Evolutionary conservation across 2,113 vertebrate genomes (phyloP).

Genomic region (Nothoprocta pentlandii): DNA sequence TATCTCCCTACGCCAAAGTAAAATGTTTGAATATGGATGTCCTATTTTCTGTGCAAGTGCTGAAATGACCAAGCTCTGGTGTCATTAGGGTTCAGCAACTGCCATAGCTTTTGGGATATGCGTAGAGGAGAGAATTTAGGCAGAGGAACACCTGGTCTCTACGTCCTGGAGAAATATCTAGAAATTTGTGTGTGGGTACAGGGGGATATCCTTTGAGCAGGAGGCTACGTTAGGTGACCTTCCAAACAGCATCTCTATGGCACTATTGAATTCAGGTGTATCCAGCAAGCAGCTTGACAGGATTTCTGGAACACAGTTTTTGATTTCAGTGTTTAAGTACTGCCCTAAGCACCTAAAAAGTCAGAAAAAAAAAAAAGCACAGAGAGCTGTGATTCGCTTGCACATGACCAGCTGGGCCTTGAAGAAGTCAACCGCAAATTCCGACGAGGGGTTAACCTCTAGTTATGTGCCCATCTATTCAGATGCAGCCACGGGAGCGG

Average conservation of each 20-base stretch:
- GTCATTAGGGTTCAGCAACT: background rate
- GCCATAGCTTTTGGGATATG: background rate
- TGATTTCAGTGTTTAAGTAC: background rate
- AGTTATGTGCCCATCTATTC: background rate
- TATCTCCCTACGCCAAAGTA: background rate
- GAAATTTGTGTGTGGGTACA: background rate
- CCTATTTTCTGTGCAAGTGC: background rate
- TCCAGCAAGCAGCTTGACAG: background rate
- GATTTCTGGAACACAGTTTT: background rate
- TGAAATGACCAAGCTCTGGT: background rate
- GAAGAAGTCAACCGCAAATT: background rate
- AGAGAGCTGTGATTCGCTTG: background rate
- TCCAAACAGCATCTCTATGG: background rate
- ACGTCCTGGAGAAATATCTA: background rate
- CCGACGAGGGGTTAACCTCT: background rate
- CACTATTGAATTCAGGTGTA: background rate
- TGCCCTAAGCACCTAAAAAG: background rate
- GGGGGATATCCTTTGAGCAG: background rate
- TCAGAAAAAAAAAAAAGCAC: too few relatives aligned
- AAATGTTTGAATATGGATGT: background rate
- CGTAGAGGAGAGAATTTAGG: background rate
- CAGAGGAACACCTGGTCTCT: background rate
- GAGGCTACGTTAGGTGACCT: background rate
- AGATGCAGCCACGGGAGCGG: accelerated
- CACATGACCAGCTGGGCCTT: background rate